A percentile compares a stretch with the other conserved stretches of the same genome.
Conservation (phyloP, 2,113 vertebrate genomes). For the Thymallus thymallus region DNA sequence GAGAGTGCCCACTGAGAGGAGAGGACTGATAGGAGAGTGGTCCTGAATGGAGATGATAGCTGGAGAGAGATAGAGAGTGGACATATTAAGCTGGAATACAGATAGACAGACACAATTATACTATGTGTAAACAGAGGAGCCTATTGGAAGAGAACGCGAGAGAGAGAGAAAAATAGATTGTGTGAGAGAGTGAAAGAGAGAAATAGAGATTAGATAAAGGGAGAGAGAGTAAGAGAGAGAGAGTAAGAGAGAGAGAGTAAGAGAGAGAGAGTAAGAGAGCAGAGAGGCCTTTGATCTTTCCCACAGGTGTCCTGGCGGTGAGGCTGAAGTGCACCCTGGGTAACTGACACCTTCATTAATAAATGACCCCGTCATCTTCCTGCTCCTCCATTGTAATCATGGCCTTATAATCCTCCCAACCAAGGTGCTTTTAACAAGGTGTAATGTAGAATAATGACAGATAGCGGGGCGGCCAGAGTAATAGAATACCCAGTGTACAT, state of each 20-base stretch:
- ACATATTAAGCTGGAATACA: background rate
- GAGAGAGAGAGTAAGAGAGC: slow-evolving; percentile 29
- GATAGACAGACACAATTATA: background rate
- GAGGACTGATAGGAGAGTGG: background rate
- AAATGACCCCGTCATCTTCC: slow-evolving; percentile 39
- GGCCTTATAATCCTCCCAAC: slow-evolving; percentile 59
- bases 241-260: slow-evolving; percentile 13
- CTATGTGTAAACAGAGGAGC: background rate
- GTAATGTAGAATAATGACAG: slow-evolving; percentile 62
- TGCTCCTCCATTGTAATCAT: slow-evolving; percentile 47
- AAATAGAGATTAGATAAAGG: slow-evolving; percentile 5
- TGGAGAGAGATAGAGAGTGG: background rate
- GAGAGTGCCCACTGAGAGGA: background rate
- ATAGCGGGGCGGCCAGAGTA: slow-evolving; percentile 43
- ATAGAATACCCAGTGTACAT: slow-evolving; percentile 50
- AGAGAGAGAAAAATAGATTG: slow-evolving; percentile 4
- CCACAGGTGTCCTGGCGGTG: slow-evolving; percentile 9
- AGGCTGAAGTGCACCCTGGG: slow-evolving; percentile 39
- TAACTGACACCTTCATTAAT: slow-evolving; percentile 62
- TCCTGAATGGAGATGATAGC: slow-evolving; percentile 10
- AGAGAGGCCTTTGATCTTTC: background rate
- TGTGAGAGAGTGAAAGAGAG: slow-evolving; percentile 8
- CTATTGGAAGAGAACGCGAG: slow-evolving; percentile 13
- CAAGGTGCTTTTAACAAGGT: slow-evolving; percentile 58
- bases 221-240: slow-evolving; percentile 16